Evolutionary conservation across 2,113 vertebrate species (phyloP), one percentile per base, ranked within the genome.

Genomic region (Anguilla japonica): DNA sequence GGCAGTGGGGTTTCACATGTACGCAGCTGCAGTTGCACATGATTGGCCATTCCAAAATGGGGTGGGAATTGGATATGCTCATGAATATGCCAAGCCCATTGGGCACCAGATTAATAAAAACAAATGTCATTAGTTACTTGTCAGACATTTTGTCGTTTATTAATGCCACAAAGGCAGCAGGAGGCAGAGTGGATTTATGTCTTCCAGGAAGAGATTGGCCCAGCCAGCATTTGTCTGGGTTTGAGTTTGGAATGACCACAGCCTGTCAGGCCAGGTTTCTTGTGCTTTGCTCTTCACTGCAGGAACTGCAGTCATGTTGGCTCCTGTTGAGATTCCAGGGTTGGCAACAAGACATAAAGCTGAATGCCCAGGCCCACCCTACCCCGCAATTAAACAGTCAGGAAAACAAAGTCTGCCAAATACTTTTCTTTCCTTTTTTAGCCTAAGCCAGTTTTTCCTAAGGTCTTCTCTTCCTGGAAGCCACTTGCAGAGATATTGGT

Each of bases 351-450:
- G 75, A 87, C 86, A 87, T 85, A 91, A 81, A 92, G 88, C 88
- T 82, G 86, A 86, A 87, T 88, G 85, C 83, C 83, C 41, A 53
- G 83, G 82, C 83, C 83, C 85, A 87, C 91, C 86, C 89, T 89
- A 87, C 91, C 91, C 92, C 88, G 85, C 88, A 89, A 91, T 91
- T 91, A 91, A 88, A 82, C 86, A 84, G 88, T 91, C 85, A 90
- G 83, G 56, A 86, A 87, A 88, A 89, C 88, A 89, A 89, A 84
- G 84, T 85, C 50, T 87, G 87, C 50, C 50, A 9, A 53, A 13
- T 53, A 13, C 11, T 13, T 53, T 53, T 53, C 50, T 53, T 53
- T 53, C 11, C 11, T 53, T 53, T 53, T 53, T 46, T 53, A 11
- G 50, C 50, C 50, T 53, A 53, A 53, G 50, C 50, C 50, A 39